phyloP scores from a whole-genome alignment of 2,888 invertebrate species.

The Rhagium mordax region DNA sequence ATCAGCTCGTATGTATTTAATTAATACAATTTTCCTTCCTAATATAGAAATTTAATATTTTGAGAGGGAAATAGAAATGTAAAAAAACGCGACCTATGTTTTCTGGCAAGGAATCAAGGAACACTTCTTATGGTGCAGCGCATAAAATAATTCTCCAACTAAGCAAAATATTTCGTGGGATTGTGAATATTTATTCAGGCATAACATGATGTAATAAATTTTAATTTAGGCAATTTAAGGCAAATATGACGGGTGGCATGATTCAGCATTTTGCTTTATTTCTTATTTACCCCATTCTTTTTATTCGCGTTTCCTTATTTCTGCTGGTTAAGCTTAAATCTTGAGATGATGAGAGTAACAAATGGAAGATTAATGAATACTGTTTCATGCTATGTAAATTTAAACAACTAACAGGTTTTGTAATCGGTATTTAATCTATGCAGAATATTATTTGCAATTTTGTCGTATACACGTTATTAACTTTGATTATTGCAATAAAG shows the following conservation, averaged over 20 bases:
- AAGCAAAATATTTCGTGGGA: background rate
- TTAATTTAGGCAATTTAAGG: constrained; percentile 24
- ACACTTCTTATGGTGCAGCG: background rate
- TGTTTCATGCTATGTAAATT: constrained; percentile 4
- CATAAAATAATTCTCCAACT: background rate
- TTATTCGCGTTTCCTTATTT: background rate
- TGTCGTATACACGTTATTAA: background rate
- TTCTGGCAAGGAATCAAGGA: too few species aligned
- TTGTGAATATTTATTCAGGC: constrained; percentile 12
- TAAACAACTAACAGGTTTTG: background rate
- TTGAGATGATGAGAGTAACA: constrained; percentile 12
- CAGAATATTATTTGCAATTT: background rate
- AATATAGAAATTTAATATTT: too few species aligned
- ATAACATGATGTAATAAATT: constrained; percentile 20
- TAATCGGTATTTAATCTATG: background rate
- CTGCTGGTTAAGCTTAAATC: constrained; percentile 2
- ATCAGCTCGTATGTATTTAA: too few species aligned
- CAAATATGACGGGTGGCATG: constrained; percentile 14
- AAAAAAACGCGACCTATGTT: too few species aligned
- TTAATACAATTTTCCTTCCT: too few species aligned
- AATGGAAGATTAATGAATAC: constrained; percentile 18
- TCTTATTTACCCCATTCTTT: constrained; percentile 28
- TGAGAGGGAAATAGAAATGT: too few species aligned
- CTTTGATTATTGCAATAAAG: background rate
- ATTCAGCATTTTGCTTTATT: constrained; percentile 20